Conservation (phyloP, 1,140 invertebrate species). For the Cephus cinctus region DNA sequence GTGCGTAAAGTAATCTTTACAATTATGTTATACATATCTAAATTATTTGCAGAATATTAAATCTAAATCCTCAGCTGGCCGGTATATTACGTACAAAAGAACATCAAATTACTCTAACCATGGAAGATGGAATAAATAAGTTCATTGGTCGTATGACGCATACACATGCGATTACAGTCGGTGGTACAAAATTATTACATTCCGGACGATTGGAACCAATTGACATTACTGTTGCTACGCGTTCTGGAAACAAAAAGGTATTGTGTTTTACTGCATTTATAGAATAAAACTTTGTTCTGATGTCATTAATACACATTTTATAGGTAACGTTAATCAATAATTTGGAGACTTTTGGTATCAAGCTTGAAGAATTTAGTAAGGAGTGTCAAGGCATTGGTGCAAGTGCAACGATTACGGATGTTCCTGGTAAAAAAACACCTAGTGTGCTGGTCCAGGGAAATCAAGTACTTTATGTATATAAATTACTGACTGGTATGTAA, state of each 20-base stretch:
- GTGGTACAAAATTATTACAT: slow-evolving; percentile 60
- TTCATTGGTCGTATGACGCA: slow-evolving; percentile 74
- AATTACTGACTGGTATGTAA: slow-evolving; percentile 66
- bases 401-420: slow-evolving; percentile 76
- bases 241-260: slow-evolving; percentile 88
- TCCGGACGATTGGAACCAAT: slow-evolving; percentile 79
- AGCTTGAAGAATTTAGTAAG: slow-evolving; percentile 74
- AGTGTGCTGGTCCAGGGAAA: slow-evolving; percentile 90
- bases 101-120: slow-evolving; percentile 57
- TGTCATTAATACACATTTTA: slow-evolving; percentile 1
- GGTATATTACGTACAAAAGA: slow-evolving; percentile 47
- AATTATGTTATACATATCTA: slow-evolving; percentile 20
- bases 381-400: slow-evolving; percentile 85
- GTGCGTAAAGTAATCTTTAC: slow-evolving; percentile 7
- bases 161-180: slow-evolving; percentile 68
- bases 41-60: slow-evolving; percentile 54
- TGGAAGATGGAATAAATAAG: slow-evolving; percentile 73
- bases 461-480: slow-evolving; percentile 77
- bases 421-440: slow-evolving; percentile 71
- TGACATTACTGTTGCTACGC: slow-evolving; percentile 73
- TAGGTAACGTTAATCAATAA: slow-evolving; percentile 87
- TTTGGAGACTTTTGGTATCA: slow-evolving; percentile 81
- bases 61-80: slow-evolving; percentile 57
- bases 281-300: slow-evolving; percentile 7
- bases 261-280: slow-evolving; percentile 11